Percentiles rank a stretch among this genome's conserved stretches.
phyloP scores from a whole-genome alignment of 92 coral and sea anemone species.

The Chrysogorgia sp. region DNA sequence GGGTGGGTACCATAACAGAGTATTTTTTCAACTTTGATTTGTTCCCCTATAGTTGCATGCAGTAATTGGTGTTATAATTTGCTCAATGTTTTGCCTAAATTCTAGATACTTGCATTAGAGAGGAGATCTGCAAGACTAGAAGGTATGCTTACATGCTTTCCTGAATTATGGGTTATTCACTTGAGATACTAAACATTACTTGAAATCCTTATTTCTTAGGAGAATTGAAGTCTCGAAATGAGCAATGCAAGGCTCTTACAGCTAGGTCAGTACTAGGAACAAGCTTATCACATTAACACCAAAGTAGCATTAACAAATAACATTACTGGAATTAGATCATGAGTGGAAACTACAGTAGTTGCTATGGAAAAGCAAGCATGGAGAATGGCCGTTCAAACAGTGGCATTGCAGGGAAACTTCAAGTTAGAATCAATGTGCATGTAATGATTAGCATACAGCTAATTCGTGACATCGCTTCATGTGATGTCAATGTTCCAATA shows the following conservation, averaged over 20 bases:
- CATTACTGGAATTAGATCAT: too few species aligned
- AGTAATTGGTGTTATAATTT: too few species aligned
- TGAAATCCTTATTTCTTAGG: conserved; percentile 49
- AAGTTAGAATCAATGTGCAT: too few species aligned
- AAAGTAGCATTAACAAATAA: too few species aligned
- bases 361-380: too few species aligned
- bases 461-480: too few species aligned
- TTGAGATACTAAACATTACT: neutral
- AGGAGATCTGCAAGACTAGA: conserved; percentile 88
- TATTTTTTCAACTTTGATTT: neutral
- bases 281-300: neutral
- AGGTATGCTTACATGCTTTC: conserved; percentile 56
- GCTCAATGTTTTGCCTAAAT: neutral
- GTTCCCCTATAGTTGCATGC: too few species aligned
- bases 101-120: conserved; percentile 84
- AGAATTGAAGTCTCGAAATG: conserved; percentile 88
- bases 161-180: neutral
- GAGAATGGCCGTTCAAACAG: too few species aligned
- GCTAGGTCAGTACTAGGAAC: conserved; percentile 70
- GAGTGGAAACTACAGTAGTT: too few species aligned
- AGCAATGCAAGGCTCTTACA: conserved; percentile 79
- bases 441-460: too few species aligned
- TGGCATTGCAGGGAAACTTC: too few species aligned
- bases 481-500: too few species aligned
- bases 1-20: conserved; percentile 67